A percentile compares a stretch with the other conserved stretches of the same genome.
Evolutionary conservation across 2,797 vertebrate species (phyloP).

Genomic region (Anguilla obscura): DNA sequence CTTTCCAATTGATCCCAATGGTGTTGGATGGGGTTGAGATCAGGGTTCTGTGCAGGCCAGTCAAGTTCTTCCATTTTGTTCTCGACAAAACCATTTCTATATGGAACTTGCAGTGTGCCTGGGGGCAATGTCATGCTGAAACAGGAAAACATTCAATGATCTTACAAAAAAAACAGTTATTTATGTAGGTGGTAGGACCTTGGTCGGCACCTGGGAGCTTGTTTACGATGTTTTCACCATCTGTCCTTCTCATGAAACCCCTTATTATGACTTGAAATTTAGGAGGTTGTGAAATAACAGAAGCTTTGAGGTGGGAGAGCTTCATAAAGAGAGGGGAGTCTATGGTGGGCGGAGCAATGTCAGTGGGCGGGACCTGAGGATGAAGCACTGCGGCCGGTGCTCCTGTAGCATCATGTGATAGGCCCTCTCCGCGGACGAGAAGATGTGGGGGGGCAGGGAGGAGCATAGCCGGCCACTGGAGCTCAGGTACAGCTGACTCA

Average conservation of each 20-base stretch:
- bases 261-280: background rate
- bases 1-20: too few relatives aligned
- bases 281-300: background rate
- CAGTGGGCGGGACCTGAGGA: slow-evolving; percentile 79
- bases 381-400: slow-evolving; percentile 84
- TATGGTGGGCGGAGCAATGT: slow-evolving; percentile 33
- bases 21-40: too few relatives aligned
- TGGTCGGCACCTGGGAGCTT: background rate
- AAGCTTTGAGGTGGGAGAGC: background rate
- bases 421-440: slow-evolving; percentile 88
- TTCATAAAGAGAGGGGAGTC: background rate
- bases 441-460: slow-evolving; percentile 91
- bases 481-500: slow-evolving; percentile 91
- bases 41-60: too few relatives aligned
- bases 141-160: background rate
- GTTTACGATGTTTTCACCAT: background rate
- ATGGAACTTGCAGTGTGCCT: too few relatives aligned
- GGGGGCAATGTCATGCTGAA: too few relatives aligned
- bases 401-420: slow-evolving; percentile 92
- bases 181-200: background rate
- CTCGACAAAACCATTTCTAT: too few relatives aligned
- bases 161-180: background rate
- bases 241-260: background rate
- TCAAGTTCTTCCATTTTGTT: too few relatives aligned
- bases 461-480: slow-evolving; percentile 81